phyloP scores from a whole-genome alignment of 2,888 invertebrate species.

The Dinocampus coccinellae region DNA sequence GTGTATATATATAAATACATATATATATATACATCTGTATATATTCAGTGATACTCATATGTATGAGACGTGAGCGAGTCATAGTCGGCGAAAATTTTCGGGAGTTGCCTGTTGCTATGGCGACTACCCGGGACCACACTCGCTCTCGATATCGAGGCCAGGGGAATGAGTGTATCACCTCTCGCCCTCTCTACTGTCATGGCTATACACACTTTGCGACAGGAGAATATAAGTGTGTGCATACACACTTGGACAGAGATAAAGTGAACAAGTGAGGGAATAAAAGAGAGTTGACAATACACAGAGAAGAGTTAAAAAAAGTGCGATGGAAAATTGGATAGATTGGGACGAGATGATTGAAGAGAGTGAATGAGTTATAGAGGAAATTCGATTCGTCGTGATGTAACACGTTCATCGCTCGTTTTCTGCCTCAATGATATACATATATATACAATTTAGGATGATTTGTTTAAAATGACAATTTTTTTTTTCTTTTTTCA shows the following conservation, averaged over 20 bases:
- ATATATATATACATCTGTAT: neutral
- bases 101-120: constrained; percentile 67
- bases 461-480: no score
- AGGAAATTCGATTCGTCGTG: constrained; percentile 3
- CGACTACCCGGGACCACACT: constrained; percentile 63
- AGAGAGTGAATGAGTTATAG: neutral
- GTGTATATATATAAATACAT: no score
- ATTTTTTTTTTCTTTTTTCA: no score
- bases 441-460: no score
- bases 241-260: constrained; percentile 2
- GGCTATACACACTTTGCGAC: constrained; percentile 25
- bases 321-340: constrained; percentile 3
- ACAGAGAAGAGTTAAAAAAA: neutral
- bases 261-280: neutral
- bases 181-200: constrained; percentile 40
- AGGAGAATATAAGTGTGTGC: neutral
- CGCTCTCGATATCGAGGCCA: constrained; percentile 42
- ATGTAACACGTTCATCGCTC: neutral
- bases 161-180: constrained; percentile 48
- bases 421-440: constrained; percentile 1
- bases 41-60: constrained; percentile 29
- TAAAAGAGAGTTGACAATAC: neutral
- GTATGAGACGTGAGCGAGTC: constrained; percentile 32
- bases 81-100: constrained; percentile 59
- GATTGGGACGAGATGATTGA: neutral